These are phyloP conservation scores for Gortyna flavago DNA, from an alignment of 2,888 invertebrate genomes.

Conservation along the genomic window DNA sequence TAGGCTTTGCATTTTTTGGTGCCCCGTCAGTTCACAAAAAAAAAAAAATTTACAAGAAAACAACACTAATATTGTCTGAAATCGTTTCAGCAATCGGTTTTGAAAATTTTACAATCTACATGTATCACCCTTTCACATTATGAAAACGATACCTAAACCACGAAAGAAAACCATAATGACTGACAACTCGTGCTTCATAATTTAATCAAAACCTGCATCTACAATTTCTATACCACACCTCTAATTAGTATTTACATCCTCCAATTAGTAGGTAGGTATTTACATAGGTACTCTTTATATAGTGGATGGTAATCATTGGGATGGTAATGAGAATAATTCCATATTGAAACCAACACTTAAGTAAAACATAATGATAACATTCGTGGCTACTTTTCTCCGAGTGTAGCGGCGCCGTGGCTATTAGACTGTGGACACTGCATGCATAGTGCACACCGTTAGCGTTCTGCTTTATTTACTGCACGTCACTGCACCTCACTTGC, in stretches of 20 bases:
- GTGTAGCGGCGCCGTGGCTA: conserved; percentile 74
- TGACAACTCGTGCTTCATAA: not conserved
- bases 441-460: conserved; percentile 82
- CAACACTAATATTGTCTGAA: too few relatives aligned
- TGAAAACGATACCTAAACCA: not conserved
- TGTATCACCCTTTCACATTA: not conserved
- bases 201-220: not conserved
- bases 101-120: not conserved
- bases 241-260: conserved; percentile 3
- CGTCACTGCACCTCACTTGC: conserved; percentile 45
- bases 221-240: not conserved
- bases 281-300: not conserved
- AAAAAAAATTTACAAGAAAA: too few relatives aligned
- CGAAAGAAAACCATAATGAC: not conserved
- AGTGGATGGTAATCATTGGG: not conserved
- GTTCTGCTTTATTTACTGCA: conserved; percentile 83
- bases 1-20: not conserved
- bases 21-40: too few relatives aligned
- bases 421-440: conserved; percentile 78
- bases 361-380: conserved; percentile 49
- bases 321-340: conserved; percentile 16
- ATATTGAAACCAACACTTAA: conserved; percentile 9
- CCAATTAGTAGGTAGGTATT: not conserved
- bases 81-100: not conserved
- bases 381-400: conserved; percentile 71